Evolutionary conservation across 1,140 invertebrate genomes (phyloP).

Genomic region (Trichonephila clavata): DNA sequence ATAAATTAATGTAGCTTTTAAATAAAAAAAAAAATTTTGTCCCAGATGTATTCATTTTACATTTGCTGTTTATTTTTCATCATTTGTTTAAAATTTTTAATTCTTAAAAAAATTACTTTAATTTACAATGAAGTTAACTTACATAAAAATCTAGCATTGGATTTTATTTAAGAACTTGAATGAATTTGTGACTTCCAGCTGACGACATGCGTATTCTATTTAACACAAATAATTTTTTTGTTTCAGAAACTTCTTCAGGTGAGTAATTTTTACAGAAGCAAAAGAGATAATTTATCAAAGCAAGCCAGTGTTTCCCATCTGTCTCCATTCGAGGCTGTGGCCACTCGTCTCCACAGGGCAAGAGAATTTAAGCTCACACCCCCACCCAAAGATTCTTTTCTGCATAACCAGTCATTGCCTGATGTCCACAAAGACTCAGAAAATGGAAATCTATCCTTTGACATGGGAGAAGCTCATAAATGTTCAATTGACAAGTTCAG

Average conservation of each 20-base stretch:
- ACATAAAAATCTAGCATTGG: no score
- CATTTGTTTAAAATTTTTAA: no score
- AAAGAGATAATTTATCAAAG: not conserved
- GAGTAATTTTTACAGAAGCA: not conserved
- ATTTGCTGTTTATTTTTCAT: no score
- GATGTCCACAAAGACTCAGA: conserved; percentile 68
- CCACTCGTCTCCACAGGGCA: conserved; percentile 77
- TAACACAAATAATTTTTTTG: not conserved
- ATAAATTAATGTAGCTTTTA: no score
- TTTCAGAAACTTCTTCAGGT: conserved; percentile 45
- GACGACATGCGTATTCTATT: no score
- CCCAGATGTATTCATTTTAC: no score
- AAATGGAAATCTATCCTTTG: conserved; percentile 71
- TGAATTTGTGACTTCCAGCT: no score
- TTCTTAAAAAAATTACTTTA: no score
- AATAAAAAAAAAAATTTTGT: no score
- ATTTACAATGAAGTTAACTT: no score
- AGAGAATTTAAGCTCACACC: conserved; percentile 78
- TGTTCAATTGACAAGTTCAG: conserved; percentile 77
- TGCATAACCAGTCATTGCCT: conserved; percentile 81
- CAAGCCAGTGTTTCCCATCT: not conserved
- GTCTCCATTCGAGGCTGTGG: conserved; percentile 21
- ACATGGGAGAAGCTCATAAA: conserved; percentile 70
- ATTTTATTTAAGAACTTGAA: no score
- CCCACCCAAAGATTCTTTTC: conserved; percentile 79